Evolutionary conservation across 1,140 invertebrate species (phyloP).

Genomic region (Oreohelix idahoensis): DNA sequence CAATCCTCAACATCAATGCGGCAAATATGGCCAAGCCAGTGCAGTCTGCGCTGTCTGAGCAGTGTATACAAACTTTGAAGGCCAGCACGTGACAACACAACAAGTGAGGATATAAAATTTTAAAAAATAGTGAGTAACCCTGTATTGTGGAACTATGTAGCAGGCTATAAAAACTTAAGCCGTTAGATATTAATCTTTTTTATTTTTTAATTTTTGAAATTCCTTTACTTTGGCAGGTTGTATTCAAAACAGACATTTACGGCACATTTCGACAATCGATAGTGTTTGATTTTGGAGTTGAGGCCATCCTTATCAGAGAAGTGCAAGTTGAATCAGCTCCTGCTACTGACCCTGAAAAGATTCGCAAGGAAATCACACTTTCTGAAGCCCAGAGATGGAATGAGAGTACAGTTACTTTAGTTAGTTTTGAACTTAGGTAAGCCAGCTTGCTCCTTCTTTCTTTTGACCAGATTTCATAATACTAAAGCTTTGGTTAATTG

Average conservation of each 20-base stretch:
- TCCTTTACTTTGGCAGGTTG: slow-evolving; percentile 71
- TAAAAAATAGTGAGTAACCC: no score
- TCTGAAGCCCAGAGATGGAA: slow-evolving; percentile 79
- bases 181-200: neutral
- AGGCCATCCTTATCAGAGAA: slow-evolving; percentile 82
- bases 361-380: slow-evolving; percentile 75
- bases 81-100: no score
- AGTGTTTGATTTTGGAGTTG: slow-evolving; percentile 84
- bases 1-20: no score
- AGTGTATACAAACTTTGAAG: no score
- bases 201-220: neutral
- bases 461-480: no score
- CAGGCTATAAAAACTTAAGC: no score
- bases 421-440: slow-evolving; percentile 77
- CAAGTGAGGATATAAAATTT: no score
- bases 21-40: no score
- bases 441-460: neutral
- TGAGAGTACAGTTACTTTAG: slow-evolving; percentile 75
- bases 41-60: no score
- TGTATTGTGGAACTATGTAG: no score
- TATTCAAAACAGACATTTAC: slow-evolving; percentile 83
- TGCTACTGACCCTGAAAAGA: slow-evolving; percentile 80
- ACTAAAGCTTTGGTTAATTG: no score
- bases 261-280: slow-evolving; percentile 87
- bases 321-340: slow-evolving; percentile 86